Evolutionary conservation across 1,140 invertebrate species (phyloP), one percentile per base, ranked within the genome.

Genomic region (Steinernema feltiae): DNA sequence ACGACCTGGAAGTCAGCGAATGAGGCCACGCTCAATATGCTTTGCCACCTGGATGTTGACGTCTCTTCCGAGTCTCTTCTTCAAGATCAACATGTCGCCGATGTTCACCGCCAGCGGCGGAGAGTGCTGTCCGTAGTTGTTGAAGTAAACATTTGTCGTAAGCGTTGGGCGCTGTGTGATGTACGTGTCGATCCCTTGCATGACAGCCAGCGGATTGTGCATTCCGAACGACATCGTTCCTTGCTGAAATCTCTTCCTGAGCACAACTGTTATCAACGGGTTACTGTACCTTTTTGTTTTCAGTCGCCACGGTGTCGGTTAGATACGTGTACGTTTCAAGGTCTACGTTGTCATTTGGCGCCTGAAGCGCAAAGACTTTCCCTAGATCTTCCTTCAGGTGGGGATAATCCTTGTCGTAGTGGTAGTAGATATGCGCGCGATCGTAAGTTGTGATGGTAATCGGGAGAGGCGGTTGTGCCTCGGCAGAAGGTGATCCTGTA

Each of bases 91-190:
- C 41, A 46, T 46, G 7, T 77, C 77, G 7, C 69, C 41, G 35
- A 78, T 32, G 18, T 32, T 73, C n/a, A 78, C 70, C 1, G 75
- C 46, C 1, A 78, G 70, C 1, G 77, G 41, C 3, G 77, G 75
- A 1, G 77, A 72, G 71, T 71, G 69, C 0, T 70, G 27, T 1
- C 71, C 75, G 63, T 75, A 78, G 17, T 78, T 77, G 69, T 78
- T 78, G 76, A 78, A 78, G 32, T n/a, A 78, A 3, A 63, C 77
- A 73, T 15, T 24, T 48, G 48, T 73, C 41, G 73, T 75, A n/a
- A n/a, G n/a, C n/a, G n/a, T n/a, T n/a, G n/a, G n/a, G 30, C 30
- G 17, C 27, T 30, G 24, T 27, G 15, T 27, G 32, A 63, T 17
- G 29, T 17, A 1, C 32, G 12, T 31, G 69, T 21, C 18, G 48